Conservation (phyloP, 2,888 invertebrate genomes). For the Platynereis dumerilii region DNA sequence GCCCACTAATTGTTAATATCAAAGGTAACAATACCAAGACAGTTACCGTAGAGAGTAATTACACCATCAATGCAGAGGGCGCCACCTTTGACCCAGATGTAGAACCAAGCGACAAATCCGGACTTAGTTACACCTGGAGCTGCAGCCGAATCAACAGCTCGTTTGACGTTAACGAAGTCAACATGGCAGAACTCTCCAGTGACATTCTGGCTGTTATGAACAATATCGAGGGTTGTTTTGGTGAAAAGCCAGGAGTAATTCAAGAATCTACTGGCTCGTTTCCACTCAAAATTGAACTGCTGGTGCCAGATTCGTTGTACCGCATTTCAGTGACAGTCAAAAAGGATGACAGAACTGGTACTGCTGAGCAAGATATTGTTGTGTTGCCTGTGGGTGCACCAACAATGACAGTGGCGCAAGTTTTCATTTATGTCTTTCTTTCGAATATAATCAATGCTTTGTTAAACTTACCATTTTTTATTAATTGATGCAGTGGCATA, state of each 20-base stretch:
- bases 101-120: background rate
- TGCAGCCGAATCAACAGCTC: background rate
- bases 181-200: background rate
- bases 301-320: background rate
- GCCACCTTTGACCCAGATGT: conserved; percentile 3
- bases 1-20: background rate
- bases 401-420: background rate
- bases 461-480: too few species aligned
- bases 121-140: background rate
- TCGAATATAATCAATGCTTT: too few species aligned
- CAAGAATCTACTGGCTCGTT: background rate
- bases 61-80: background rate
- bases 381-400: background rate
- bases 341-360: conserved; percentile 8
- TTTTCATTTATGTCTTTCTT: too few species aligned
- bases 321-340: background rate
- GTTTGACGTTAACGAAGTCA: background rate
- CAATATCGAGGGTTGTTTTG: background rate
- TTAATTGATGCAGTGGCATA: too few species aligned
- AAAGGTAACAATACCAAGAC: background rate
- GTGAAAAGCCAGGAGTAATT: background rate
- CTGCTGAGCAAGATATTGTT: background rate
- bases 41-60: background rate
- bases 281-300: background rate
- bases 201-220: background rate